Percentiles rank a stretch among this genome's conserved stretches.
These are phyloP conservation scores for Macrophya alboannulata DNA, from an alignment of 2,888 invertebrate genomes.

Conservation along the genomic window DNA sequence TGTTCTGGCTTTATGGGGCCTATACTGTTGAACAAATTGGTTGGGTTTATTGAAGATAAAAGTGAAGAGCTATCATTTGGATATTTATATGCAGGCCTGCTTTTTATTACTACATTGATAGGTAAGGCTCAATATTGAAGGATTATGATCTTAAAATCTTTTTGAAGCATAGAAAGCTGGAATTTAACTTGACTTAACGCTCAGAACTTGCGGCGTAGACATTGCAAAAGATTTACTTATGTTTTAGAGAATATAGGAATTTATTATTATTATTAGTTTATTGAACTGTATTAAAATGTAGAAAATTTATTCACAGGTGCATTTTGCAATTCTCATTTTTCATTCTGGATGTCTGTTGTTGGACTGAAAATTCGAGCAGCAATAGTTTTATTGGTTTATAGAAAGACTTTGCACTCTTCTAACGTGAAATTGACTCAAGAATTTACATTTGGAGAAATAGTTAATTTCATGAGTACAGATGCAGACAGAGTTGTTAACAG, in stretches of 20 bases:
- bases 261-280: constrained; percentile 18
- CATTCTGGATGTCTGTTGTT: constrained; percentile 92
- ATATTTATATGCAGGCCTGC: constrained; percentile 85
- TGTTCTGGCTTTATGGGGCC: constrained; percentile 94
- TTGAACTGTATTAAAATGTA: not conserved
- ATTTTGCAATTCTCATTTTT: constrained; percentile 93
- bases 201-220: not conserved
- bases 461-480: constrained; percentile 98
- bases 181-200: constrained; percentile 25
- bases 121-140: constrained; percentile 81
- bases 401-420: constrained; percentile 83
- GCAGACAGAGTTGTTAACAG: constrained; percentile 97
- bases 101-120: constrained; percentile 86
- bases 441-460: constrained; percentile 91
- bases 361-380: constrained; percentile 94
- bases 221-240: no score
- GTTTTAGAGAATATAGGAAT: no score
- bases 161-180: not conserved
- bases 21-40: constrained; percentile 90
- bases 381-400: constrained; percentile 91
- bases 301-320: constrained; percentile 83
- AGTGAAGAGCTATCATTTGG: constrained; percentile 85
- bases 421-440: constrained; percentile 74
- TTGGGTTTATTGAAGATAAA: constrained; percentile 89
- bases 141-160: constrained; percentile 48